These are phyloP conservation scores for Gymnoscelis rufifasciata DNA, from an alignment of 2,888 invertebrate species.

Conservation along the genomic window DNA sequence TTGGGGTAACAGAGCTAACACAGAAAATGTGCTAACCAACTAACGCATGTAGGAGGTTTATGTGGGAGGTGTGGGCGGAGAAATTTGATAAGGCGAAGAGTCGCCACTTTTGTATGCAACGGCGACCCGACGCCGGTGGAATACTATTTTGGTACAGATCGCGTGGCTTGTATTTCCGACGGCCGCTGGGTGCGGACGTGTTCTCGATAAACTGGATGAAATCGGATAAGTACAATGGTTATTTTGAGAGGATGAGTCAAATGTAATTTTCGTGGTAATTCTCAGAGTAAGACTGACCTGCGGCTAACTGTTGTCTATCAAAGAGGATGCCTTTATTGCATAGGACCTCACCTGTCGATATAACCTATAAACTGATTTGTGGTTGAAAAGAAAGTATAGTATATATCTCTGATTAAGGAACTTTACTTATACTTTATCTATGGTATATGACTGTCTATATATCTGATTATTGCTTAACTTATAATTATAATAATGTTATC, in stretches of 20 bases:
- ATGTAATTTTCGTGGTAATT: conserved; percentile 6
- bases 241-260: conserved; percentile 19
- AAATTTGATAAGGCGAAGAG: conserved; percentile 74
- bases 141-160: conserved; percentile 67
- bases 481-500: too few species aligned
- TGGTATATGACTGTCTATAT: too few species aligned
- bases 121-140: conserved; percentile 40
- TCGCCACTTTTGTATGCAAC: conserved; percentile 76
- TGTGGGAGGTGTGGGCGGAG: conserved; percentile 64
- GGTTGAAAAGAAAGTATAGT: too few species aligned
- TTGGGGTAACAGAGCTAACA: conserved; percentile 43
- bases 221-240: conserved; percentile 19
- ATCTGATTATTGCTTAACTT: too few species aligned
- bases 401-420: too few species aligned
- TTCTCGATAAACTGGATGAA: conserved; percentile 14
- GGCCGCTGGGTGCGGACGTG: conserved; percentile 29
- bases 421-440: too few species aligned
- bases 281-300: conserved; percentile 1
- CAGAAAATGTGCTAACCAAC: conserved; percentile 63
- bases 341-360: too few species aligned
- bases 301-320: too few species aligned
- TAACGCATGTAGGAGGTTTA: conserved; percentile 60
- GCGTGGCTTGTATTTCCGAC: conserved; percentile 48
- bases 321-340: too few species aligned
- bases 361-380: too few species aligned